Percentiles rank a stretch among this genome's conserved stretches.
phyloP scores from a whole-genome alignment of 2,113 vertebrate genomes.

The Arizona elegans region DNA sequence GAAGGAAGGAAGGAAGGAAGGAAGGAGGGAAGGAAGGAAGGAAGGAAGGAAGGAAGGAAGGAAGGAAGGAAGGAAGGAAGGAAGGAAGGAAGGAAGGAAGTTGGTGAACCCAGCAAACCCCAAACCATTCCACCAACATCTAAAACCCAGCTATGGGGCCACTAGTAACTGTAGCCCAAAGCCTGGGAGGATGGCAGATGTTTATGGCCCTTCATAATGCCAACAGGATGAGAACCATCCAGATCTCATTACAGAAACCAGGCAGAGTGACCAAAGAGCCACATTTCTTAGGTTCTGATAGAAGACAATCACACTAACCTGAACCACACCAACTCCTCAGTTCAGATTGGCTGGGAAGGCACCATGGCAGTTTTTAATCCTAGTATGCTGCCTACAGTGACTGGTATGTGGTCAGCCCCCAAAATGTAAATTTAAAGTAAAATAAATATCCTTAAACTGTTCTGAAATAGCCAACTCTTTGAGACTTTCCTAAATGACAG shows the following conservation, averaged over 20 bases:
- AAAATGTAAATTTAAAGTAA: neutral
- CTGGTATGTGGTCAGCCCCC: neutral
- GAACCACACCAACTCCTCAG: neutral
- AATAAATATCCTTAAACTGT: neutral
- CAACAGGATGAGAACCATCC: neutral
- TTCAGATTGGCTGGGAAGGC: neutral
- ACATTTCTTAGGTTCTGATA: neutral
- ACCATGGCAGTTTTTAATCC: neutral
- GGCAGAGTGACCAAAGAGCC: neutral
- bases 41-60: neutral
- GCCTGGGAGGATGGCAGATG: neutral
- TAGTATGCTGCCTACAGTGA: neutral
- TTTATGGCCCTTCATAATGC: neutral
- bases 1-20: too few species aligned
- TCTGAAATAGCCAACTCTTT: neutral
- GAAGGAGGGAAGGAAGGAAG: too few species aligned
- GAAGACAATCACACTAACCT: neutral
- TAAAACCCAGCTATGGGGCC: neutral
- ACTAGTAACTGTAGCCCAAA: neutral
- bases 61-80: neutral
- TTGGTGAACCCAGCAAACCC: neutral
- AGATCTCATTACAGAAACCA: neutral
- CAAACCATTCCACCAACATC: neutral
- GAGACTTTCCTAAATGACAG: neutral
- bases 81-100: neutral